Base-by-base conservation (phyloP, 2,888 invertebrate genomes). In the Latrodectus elegans region DNA sequence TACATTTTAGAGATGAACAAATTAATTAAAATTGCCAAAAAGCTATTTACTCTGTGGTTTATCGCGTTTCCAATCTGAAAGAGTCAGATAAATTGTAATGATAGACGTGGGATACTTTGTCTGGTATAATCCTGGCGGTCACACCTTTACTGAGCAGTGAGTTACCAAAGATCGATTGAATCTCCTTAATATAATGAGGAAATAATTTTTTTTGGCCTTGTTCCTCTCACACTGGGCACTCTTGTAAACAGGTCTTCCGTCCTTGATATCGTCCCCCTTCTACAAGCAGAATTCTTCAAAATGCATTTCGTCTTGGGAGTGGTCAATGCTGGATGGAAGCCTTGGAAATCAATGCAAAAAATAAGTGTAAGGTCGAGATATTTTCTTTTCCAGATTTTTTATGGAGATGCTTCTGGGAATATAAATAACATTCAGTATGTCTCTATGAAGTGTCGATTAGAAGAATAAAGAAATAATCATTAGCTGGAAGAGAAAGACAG, bases 181-280 rank as follows among this genome's bases (percentile, higher is more conserved):
- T 51, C 22, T 65, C 53, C 68, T 68, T 68, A 80, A 85, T 81
- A 81, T 72, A 64, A 86, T 70, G 70, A 85, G 75, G 80, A 85
- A 85, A 76, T 71, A 85, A 22, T 81, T 81, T 76, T 81, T 81
- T 65, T 64, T 78, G 77, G 81, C 76, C 85, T 75, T 85, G 74
- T 70, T 75, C 80, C 76, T 38, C 74, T 22, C 22, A 22, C 70
- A 77, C 76, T 81, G 86, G 86, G 76, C 86, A 86, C 81, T 76
- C 55, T 14, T 86, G 81, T 86, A 86, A 86, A 86, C 86, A 86
- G 86, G 86, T 86, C 81, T 77, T 65, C 72, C 86, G 86, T 75
- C 86, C 86, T 86, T 86, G 86, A 70, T 53, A 51, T 26, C 65
- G 22, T 75, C 67, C 79, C 60, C 70, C 14, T 84, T 74, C 68